phyloP scores from a whole-genome alignment of 23 tunicate species.

The Diplosoma virens region DNA sequence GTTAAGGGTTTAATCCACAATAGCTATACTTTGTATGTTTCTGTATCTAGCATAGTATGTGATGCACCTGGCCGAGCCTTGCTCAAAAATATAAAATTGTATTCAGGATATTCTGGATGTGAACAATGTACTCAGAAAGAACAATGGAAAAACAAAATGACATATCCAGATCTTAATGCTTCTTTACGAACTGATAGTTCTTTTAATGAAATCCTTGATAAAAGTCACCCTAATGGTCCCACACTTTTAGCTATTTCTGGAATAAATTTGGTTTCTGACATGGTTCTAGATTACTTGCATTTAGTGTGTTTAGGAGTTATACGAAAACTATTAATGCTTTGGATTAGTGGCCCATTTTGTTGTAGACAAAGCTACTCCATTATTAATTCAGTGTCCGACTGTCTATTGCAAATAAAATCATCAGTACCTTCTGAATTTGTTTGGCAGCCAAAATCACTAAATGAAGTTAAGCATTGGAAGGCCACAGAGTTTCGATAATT shows the following conservation, averaged over 20 bases:
- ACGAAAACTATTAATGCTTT: slow-evolving; percentile 7
- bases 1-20: background rate
- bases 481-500: slow-evolving; percentile 49
- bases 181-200: background rate
- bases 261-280: background rate
- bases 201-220: slow-evolving; percentile 1
- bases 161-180: slow-evolving; percentile 11
- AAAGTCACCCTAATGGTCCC: background rate
- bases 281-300: slow-evolving; percentile 39
- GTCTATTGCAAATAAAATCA: background rate
- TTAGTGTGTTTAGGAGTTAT: slow-evolving; percentile 39
- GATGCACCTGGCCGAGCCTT: slow-evolving; percentile 33
- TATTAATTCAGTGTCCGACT: background rate
- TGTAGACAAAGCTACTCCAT: background rate
- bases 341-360: slow-evolving; percentile 8
- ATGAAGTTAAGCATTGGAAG: slow-evolving; percentile 41
- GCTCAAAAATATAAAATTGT: slow-evolving; percentile 1
- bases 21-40: background rate
- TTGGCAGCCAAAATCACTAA: slow-evolving; percentile 38
- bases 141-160: slow-evolving; percentile 1
- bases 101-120: slow-evolving; percentile 23
- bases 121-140: slow-evolving; percentile 10
- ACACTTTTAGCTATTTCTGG: background rate
- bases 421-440: slow-evolving; percentile 27
- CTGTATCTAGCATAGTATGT: slow-evolving; percentile 1